These are phyloP conservation scores for Napeogenes inachia DNA, from an alignment of 2,888 invertebrate genomes.

Conservation along the genomic window DNA sequence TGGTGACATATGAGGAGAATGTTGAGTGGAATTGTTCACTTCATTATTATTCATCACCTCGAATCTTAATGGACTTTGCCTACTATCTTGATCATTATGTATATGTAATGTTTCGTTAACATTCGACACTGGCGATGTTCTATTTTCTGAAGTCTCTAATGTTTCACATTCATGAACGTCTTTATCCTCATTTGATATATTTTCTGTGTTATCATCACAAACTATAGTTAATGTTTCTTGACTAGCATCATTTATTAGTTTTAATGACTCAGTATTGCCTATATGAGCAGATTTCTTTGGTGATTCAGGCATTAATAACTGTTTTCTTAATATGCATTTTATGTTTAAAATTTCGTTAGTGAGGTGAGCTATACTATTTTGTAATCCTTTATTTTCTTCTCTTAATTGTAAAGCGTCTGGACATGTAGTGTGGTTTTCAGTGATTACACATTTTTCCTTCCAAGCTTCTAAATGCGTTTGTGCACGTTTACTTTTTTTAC, in stretches of 20 bases:
- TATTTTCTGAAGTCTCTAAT: background rate
- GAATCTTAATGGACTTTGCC: background rate
- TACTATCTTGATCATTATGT: background rate
- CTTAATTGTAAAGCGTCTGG: conserved; percentile 37
- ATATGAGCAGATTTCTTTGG: conserved; percentile 6
- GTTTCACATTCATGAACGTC: background rate
- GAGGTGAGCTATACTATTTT: conserved; percentile 33
- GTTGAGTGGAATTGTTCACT: background rate
- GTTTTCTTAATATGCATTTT: conserved; percentile 35
- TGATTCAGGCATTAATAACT: conserved; percentile 14
- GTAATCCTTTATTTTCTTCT: conserved; percentile 39
- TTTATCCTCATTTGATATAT: background rate
- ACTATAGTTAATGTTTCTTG: conserved; percentile 15
- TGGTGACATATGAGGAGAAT: background rate
- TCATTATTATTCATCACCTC: background rate
- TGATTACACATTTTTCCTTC: conserved; percentile 5
- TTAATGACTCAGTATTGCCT: conserved; percentile 10
- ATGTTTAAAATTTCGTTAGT: conserved; percentile 38
- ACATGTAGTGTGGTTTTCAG: conserved; percentile 25
- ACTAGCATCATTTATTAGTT: conserved; percentile 20
- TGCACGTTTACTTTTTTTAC: conserved; percentile 13
- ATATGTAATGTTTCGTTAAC: background rate
- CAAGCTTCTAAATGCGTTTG: conserved; percentile 11
- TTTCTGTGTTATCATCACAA: conserved; percentile 14
- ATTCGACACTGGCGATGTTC: background rate